phyloP scores from a whole-genome alignment of 2,888 invertebrate species.

The Schizotus pectinicornis region DNA sequence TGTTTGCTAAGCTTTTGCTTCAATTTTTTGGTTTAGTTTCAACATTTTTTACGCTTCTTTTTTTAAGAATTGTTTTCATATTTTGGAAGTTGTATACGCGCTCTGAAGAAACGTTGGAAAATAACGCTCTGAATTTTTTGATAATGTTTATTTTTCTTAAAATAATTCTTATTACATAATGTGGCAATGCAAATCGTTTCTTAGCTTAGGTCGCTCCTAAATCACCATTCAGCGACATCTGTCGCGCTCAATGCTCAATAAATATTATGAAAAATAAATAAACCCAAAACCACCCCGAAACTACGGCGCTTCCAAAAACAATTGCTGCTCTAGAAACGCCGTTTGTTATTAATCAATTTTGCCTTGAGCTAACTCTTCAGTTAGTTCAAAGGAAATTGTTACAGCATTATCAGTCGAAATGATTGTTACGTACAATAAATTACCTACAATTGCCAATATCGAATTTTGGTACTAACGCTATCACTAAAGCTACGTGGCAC shows the following conservation, averaged over 20 bases:
- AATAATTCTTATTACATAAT: conserved; percentile 12
- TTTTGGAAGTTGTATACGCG: too few species aligned
- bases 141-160: conserved; percentile 16
- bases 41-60: too few species aligned
- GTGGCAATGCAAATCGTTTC: conserved; percentile 12
- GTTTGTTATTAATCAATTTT: conserved; percentile 25
- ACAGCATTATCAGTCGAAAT: conserved; percentile 20
- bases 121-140: neutral
- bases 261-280: conserved; percentile 35
- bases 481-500: too few species aligned
- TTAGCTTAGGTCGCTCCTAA: conserved; percentile 1
- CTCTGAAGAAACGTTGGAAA: too few species aligned
- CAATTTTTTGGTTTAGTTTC: too few species aligned
- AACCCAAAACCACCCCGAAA: conserved; percentile 37
- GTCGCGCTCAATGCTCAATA: conserved; percentile 1
- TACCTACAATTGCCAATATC: neutral
- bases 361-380: conserved; percentile 30
- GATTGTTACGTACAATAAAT: conserved; percentile 9
- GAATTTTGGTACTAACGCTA: neutral
- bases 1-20: too few species aligned
- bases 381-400: conserved; percentile 37
- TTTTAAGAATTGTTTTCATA: too few species aligned
- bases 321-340: conserved; percentile 17
- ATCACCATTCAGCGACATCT: neutral
- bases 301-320: conserved; percentile 26